Base-by-base conservation (phyloP, 2,888 invertebrate species). In the Drosophila hamatofila region DNA sequence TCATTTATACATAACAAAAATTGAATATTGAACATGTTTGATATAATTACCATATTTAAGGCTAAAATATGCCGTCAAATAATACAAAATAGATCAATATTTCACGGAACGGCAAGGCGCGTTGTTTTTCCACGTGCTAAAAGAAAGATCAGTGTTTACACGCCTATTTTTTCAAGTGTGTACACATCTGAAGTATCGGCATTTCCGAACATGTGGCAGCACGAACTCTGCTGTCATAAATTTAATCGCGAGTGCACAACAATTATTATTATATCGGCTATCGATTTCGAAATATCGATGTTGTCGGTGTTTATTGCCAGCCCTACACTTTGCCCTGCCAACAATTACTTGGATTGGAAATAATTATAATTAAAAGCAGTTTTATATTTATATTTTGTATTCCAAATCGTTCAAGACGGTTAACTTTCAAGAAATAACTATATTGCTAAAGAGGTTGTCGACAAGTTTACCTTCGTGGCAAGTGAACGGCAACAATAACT, bases 21-120 rank as follows among this genome's bases (percentile, higher is more conserved):
- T 3, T 37, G 0, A 2, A 23, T 2, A 16, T 4, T 1, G 3
- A 18, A 54, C 18, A 0, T 8, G 3, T 30, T 0, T 1, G 9
- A 27, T 16, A 52, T 67, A 78, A 71, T 84, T 86, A 91, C 91
- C 91, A 91, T 91, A 78, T 80, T 88, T 78, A 78, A 66, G 72
- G 42, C 65, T 23, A 51, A 72, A 80, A 81, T 85, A 84, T 77
- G 88, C 77, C 79, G 54, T 52, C 21, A 58, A 56, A 73, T 74
- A 54, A 37, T 51, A 23, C 2, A 2, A 41, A 16, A 59, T 64
- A 60, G 49, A 56, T 61, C 12, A 70, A 70, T 70, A 78, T 69
- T 80, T 27, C 44, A 72, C 73, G 25, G 14, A 37, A 67, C 37
- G 42, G 12, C 35, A 18, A n/a, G 1, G 37, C 61, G 67, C 64